phyloP scores from a whole-genome alignment of 2,113 vertebrate genomes.

The Fukomys damarensis region DNA sequence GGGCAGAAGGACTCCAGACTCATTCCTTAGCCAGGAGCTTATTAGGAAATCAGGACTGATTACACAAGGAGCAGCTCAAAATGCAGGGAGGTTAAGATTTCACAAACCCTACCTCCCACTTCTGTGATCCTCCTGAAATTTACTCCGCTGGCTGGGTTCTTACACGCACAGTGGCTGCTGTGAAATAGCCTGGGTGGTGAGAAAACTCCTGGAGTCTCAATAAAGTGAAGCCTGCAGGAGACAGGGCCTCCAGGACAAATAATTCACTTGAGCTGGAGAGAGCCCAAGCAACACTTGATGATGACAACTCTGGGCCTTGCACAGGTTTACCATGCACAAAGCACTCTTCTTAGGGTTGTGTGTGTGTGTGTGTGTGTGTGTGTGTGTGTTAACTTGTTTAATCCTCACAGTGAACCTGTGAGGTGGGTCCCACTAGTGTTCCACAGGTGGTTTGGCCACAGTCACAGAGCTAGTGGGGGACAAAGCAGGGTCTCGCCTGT shows the following conservation, averaged over 20 bases:
- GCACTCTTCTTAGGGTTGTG: rapidly evolving
- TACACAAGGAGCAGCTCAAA: background rate
- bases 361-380: rapidly evolving
- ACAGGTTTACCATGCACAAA: rapidly evolving
- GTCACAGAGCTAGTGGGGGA: background rate
- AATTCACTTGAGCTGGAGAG: background rate
- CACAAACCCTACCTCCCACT: background rate
- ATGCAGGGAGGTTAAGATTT: background rate
- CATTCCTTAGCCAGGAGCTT: background rate
- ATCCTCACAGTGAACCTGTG: background rate
- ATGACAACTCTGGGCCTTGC: rapidly evolving
- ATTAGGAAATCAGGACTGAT: background rate
- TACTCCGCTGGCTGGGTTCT: rapidly evolving
- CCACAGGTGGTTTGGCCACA: too few species aligned
- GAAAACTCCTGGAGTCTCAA: background rate
- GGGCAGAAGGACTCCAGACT: background rate
- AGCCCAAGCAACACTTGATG: background rate
- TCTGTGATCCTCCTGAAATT: rapidly evolving
- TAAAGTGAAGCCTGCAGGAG: background rate
- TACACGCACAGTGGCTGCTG: background rate
- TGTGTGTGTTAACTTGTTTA: rapidly evolving
- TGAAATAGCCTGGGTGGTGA: background rate
- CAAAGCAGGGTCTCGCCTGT: background rate
- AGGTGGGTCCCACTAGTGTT: background rate
- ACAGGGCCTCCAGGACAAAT: background rate